Evolutionary conservation across 2,113 vertebrate species (phyloP).

Genomic region (Kryptolebias marmoratus): DNA sequence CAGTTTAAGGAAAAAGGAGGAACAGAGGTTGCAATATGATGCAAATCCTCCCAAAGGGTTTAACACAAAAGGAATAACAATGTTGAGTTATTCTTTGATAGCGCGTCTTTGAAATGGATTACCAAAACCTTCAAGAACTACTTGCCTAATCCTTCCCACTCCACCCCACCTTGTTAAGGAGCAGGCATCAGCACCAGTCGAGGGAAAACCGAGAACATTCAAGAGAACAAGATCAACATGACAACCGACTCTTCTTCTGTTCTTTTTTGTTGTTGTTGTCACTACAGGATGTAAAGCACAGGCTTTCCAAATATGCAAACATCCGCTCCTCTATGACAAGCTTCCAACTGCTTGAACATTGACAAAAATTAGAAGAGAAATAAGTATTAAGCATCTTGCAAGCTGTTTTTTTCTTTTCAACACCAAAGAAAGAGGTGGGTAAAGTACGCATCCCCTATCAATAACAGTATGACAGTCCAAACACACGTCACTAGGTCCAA

Average conservation of each 20-base stretch:
- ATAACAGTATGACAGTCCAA: constrained; percentile 71
- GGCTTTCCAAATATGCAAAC: constrained; percentile 6
- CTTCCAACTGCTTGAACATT: constrained; percentile 19
- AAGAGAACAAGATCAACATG: constrained; percentile 33
- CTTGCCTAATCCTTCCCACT: constrained; percentile 32
- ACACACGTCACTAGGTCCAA: constrained; percentile 65
- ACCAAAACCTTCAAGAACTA: constrained; percentile 29
- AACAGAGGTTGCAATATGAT: constrained; percentile 27
- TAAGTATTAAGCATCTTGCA: constrained; percentile 40
- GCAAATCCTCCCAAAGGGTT: constrained; percentile 29
- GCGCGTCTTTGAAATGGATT: constrained; percentile 34
- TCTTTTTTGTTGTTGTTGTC: constrained; percentile 1
- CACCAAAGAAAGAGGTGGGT: constrained; percentile 51
- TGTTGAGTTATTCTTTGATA: constrained; percentile 37
- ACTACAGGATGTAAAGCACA: constrained; percentile 26
- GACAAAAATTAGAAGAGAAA: constrained; percentile 20
- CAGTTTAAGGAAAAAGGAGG: constrained; percentile 26
- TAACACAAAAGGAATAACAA: constrained; percentile 10
- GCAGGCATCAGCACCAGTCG: constrained; percentile 59
- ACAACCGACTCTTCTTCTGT: constrained; percentile 9
- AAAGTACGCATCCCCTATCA: constrained; percentile 57
- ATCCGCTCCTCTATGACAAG: constrained; percentile 16
- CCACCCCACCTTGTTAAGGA: constrained; percentile 16
- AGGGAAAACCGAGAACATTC: constrained; percentile 53
- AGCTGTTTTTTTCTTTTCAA: constrained; percentile 40